Percentiles rank a stretch among this genome's conserved stretches.
phyloP scores from a whole-genome alignment of 2,113 vertebrate species.

The Callipepla squamata region DNA sequence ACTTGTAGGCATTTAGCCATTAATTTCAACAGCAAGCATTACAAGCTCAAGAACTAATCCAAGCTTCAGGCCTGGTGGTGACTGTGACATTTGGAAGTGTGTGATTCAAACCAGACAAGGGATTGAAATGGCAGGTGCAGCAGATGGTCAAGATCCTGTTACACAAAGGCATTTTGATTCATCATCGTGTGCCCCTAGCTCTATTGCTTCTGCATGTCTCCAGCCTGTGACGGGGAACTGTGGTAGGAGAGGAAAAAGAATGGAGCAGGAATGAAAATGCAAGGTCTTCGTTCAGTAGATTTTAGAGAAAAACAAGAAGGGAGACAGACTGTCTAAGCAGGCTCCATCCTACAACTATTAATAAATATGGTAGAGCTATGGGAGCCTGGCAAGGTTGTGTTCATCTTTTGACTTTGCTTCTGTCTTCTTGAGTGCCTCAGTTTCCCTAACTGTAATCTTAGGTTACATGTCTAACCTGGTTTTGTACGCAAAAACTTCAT shows the following conservation, averaged over 20 bases:
- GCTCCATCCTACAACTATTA: background rate
- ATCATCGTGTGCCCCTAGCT: background rate
- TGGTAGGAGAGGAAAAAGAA: background rate
- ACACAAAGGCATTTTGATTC: constrained; percentile 6
- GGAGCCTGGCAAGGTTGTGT: background rate
- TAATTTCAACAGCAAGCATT: constrained; percentile 13
- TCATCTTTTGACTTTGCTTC: background rate
- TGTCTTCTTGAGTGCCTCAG: background rate
- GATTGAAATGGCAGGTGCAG: constrained; percentile 41
- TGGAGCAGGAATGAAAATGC: background rate
- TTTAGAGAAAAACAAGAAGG: background rate
- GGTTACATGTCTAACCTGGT: background rate
- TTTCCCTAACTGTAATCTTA: constrained; percentile 19
- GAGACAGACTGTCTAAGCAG: background rate
- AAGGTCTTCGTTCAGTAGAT: background rate
- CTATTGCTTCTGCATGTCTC: background rate
- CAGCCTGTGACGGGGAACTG: background rate
- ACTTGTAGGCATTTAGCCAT: background rate
- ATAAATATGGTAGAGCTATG: background rate
- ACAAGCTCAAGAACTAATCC: constrained; percentile 34
- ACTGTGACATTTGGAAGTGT: constrained; percentile 17
- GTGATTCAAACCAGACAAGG: constrained; percentile 38
- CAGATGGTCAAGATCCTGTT: constrained; percentile 52
- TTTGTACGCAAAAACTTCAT: constrained; percentile 51
- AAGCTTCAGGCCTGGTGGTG: background rate